Conservation (phyloP, 2,113 vertebrate species). For the Accipiter virgatus region DNA sequence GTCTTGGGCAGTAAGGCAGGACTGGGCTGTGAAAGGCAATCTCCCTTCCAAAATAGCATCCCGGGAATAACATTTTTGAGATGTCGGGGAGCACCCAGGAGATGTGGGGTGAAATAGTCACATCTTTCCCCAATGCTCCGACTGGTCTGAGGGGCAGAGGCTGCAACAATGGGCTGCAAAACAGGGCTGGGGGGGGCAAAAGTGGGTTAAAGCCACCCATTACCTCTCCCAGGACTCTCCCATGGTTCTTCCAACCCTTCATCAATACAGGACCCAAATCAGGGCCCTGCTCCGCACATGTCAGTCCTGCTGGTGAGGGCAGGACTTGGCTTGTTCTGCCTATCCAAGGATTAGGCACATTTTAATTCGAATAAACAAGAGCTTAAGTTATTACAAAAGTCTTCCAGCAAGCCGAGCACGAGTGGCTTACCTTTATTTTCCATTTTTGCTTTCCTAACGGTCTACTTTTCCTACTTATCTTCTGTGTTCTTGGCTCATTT, state of each 20-base stretch:
- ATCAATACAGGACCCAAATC: fast-evolving
- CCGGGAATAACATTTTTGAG: not conserved
- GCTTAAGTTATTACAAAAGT: not conserved
- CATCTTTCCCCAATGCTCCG: fast-evolving
- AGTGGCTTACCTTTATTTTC: not conserved
- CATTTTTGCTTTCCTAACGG: not conserved
- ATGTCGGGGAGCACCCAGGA: fast-evolving
- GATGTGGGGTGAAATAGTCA: not conserved
- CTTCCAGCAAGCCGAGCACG: not conserved
- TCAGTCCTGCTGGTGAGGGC: not conserved
- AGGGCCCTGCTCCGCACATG: fast-evolving
- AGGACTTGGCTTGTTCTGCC: not conserved
- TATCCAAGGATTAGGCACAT: not conserved
- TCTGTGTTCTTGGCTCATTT: not conserved
- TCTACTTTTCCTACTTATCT: not conserved
- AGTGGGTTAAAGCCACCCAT: not conserved
- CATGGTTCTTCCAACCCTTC: not conserved
- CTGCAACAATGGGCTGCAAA: not conserved
- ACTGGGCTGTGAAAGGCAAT: not conserved
- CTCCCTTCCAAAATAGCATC: not conserved
- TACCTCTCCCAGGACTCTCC: not conserved
- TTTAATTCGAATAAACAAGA: not conserved
- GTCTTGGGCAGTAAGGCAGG: not conserved
- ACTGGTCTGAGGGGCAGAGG: not conserved
- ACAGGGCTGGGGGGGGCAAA: not conserved